Percentiles rank a stretch among this genome's conserved stretches.
phyloP scores from a whole-genome alignment of 1,140 invertebrate genomes.

The Rhagoletis zephyria region DNA sequence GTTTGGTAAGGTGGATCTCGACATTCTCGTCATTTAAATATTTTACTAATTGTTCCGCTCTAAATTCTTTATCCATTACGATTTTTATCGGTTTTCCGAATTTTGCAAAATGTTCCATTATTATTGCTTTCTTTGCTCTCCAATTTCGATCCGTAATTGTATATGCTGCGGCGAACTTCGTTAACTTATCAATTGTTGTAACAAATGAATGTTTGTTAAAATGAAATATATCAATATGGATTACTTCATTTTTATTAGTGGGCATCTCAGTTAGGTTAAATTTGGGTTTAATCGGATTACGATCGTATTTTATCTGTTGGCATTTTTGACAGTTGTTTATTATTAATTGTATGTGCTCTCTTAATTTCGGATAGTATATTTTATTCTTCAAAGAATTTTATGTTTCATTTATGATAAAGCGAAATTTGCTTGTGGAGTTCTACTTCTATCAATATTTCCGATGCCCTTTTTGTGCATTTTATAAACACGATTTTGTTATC shows the following conservation, averaged over 20 bases:
- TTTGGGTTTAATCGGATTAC: constrained; percentile 24
- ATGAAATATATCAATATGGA: not conserved
- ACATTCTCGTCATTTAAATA: too few species aligned
- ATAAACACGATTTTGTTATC: not conserved
- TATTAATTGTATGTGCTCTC: not conserved
- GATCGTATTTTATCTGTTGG: constrained; percentile 32
- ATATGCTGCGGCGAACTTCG: not conserved
- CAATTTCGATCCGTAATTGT: not conserved
- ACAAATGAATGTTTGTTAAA: not conserved
- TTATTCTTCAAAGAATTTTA: not conserved
- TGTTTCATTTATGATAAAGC: not conserved
- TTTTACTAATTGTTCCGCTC: constrained; percentile 7
- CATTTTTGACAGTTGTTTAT: too few species aligned
- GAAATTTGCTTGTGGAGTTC: not conserved
- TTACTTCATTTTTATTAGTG: not conserved
- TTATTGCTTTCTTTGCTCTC: not conserved
- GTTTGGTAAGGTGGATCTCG: too few species aligned
- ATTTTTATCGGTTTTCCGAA: constrained; percentile 8
- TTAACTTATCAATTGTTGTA: not conserved
- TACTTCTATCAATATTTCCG: not conserved
- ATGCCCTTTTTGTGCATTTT: not conserved
- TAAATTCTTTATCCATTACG: not conserved
- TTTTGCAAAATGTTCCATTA: not conserved
- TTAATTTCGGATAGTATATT: not conserved
- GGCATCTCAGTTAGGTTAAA: not conserved